phyloP scores from a whole-genome alignment of 1,140 invertebrate species.

The Lutraria rhynchaena region DNA sequence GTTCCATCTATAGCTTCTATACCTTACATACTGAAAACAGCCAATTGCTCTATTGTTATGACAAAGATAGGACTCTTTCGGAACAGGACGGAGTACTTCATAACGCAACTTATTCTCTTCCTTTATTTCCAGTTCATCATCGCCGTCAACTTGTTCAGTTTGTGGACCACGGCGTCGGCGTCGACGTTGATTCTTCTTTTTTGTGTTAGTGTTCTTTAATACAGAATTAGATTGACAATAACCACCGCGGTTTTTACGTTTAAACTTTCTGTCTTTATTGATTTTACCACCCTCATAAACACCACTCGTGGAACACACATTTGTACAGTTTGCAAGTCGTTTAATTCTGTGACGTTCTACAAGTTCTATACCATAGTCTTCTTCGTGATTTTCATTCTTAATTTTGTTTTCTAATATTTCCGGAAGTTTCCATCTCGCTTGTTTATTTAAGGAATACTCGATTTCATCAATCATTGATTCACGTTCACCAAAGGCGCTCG shows the following conservation, averaged over 20 bases:
- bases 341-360: slow-evolving; percentile 34
- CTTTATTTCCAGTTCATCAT: background rate
- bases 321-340: slow-evolving; percentile 25
- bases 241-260: slow-evolving; percentile 34
- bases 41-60: slow-evolving; percentile 35
- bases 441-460: slow-evolving; percentile 50
- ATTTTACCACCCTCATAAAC: background rate
- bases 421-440: slow-evolving; percentile 44
- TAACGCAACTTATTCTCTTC: slow-evolving; percentile 16
- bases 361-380: slow-evolving; percentile 38
- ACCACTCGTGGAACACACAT: slow-evolving; percentile 21
- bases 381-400: background rate
- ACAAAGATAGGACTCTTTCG: slow-evolving; percentile 11
- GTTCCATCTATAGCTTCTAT: background rate
- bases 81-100: slow-evolving; percentile 33
- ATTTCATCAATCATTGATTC: slow-evolving; percentile 5
- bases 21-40: background rate
- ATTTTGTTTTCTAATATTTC: slow-evolving; percentile 23
- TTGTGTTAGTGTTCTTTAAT: slow-evolving; percentile 4
- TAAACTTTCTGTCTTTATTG: background rate
- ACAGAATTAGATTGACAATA: slow-evolving; percentile 42
- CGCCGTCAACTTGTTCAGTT: background rate
- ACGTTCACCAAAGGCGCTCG: slow-evolving; percentile 29
- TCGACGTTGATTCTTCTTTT: background rate
- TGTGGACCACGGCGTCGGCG: background rate